Evolutionary conservation across 2,797 vertebrate genomes (phyloP), one percentile per base, ranked within the genome.

Genomic region (Oceanodroma leucorhoa): DNA sequence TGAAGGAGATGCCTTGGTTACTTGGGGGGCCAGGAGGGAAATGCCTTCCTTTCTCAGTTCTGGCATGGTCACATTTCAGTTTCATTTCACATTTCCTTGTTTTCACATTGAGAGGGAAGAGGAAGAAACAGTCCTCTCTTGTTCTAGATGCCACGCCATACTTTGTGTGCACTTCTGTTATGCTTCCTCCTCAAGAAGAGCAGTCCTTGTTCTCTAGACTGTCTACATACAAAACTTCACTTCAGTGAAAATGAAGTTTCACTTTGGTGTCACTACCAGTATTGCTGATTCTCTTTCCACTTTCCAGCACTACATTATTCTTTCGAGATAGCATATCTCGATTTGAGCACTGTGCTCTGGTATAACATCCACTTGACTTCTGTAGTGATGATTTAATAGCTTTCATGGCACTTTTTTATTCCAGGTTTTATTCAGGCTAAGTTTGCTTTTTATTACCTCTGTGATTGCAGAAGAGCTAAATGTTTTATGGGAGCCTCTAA

Each of bases 381-480:
- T 48, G 14, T 60, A 60, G 64, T 16, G 27, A 62, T 92, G 32
- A 48, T 91, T 73, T 90, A 90, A n/a, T 92, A 64, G 50, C 20
- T 67, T 87, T 79, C 26, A 15, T 61, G 41, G 26, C 24, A 48
- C 54, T 94, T 82, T 87, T 79, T 84, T 20, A 54, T 61, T 70
- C 13, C 77, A 71, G 22, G 2, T 90, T 94, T 89, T 91, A 76
- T 80, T 89, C 18, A 38, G 54, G 40, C 38, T 45, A 78, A 64
- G 70, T 61, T 93, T 75, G 10, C 5, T 48, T 85, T 95, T 92
- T 90, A 73, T 88, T 85, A n/a, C 32, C 27, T 78, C 48, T 83
- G 30, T 86, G 80, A 66, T 38, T 85, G 65, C 55, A 40, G 60
- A 77, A 88, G 62, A 85, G 38, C 30, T 92, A 26, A 73, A 38